phyloP scores from a whole-genome alignment of 2,888 invertebrate genomes.

The Cacoxenus indagator region DNA sequence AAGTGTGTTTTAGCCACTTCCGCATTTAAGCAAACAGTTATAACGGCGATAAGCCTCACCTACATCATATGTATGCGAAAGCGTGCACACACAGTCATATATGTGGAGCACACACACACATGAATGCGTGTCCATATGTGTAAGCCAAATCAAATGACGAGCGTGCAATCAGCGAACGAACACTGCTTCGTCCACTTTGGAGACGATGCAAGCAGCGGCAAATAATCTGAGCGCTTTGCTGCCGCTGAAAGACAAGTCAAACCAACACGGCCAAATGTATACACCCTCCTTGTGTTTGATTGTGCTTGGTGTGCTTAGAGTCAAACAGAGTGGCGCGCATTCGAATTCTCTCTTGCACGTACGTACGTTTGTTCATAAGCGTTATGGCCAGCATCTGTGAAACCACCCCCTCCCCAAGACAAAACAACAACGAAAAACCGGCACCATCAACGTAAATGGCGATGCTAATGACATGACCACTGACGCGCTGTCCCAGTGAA shows the following conservation, averaged over 20 bases:
- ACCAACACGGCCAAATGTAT: too few relatives aligned
- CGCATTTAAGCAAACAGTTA: conserved; percentile 14
- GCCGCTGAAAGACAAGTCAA: too few relatives aligned
- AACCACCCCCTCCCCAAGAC: too few relatives aligned
- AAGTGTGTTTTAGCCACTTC: background rate
- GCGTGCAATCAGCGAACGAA: too few relatives aligned
- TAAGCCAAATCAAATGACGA: background rate
- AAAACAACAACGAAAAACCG: background rate
- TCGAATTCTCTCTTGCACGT: too few relatives aligned
- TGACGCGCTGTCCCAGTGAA: background rate
- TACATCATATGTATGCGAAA: background rate
- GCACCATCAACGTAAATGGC: background rate
- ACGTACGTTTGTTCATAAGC: background rate
- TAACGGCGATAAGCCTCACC: conserved; percentile 11
- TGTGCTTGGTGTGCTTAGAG: too few relatives aligned
- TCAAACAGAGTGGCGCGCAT: too few relatives aligned
- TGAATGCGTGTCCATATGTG: background rate
- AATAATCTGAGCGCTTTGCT: too few relatives aligned
- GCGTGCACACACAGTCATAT: background rate
- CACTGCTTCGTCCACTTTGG: too few relatives aligned
- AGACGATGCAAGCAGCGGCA: too few relatives aligned
- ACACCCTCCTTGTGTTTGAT: too few relatives aligned
- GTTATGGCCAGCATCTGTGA: too few relatives aligned
- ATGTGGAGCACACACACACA: background rate
- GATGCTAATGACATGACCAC: conserved; percentile 1